Evolutionary conservation across 2,113 vertebrate species (phyloP), one percentile per base, ranked within the genome.

Genomic region (Ictidomys tridecemlineatus): DNA sequence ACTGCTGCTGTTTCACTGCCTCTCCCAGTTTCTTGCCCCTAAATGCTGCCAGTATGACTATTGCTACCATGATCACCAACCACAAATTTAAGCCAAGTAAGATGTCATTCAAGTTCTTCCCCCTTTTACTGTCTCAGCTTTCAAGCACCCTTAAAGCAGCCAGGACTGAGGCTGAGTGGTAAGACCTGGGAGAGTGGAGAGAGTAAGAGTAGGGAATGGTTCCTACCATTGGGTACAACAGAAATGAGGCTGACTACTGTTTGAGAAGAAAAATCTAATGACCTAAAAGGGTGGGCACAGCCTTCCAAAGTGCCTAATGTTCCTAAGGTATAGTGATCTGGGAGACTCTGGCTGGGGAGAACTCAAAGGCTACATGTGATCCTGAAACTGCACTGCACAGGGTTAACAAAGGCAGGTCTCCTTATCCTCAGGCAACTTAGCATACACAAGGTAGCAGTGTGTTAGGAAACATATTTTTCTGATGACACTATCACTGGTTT

Each of bases 201-300:
- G 48, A 61, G 20, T 70, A 72, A 72, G 73, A 67, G 24, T 39
- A 58, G 39, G 37, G 30, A 70, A 63, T 42, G 65, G 34, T 79
- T 63, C 63, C 83, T 42, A 67, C 37, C 86, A 91, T 80, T 45
- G 67, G 26, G 76, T 45, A 58, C 4, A 76, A 45, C 67, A 96
- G 70, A 88, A 87, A 67, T 24, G 24, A 78, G 39, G 51, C 34
- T 76, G 53, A 70, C n/a, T 74, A 24, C 4, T 85, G 42, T n/a
- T 53, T 56, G 63, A 95, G 70, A 74, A 94, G 88, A 90, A 45
- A 90, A 93, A 51, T 2, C 11, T 45, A 80, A 56, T 32, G 80
- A 22, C 74, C 63, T 82, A 3, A 77, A 87, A 72, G 1, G 12
- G 20, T 14, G 42, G 70, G 74, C 70, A 76, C 4, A 28, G 53